Evolutionary conservation across 2,113 vertebrate species (phyloP), one percentile per base, ranked within the genome.

Genomic region (Climacteris rufus): DNA sequence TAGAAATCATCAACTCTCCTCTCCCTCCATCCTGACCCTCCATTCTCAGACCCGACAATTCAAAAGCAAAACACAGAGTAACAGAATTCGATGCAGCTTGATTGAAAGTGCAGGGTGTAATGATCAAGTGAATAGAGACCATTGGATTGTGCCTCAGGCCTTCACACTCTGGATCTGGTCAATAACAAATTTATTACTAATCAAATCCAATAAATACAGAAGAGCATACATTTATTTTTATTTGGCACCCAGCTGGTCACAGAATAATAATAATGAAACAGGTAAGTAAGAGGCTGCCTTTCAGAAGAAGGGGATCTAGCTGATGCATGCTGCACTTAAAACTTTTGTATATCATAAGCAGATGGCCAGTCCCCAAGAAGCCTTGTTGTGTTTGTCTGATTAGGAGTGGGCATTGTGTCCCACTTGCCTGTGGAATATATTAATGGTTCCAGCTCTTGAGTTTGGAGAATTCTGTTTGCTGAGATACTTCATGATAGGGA

Each of bases 181-280:
- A 98, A 96, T 98, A 97, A 93, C 79, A 94, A 97, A 89, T 96
- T 92, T 96, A 98, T 97, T 97, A 94, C 94, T 98, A 96, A 98
- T 98, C 96, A 97, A 92, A 98, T 95, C 95, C 95, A 97, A 95
- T 98, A 97, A 97, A 96, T 76, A 96, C 92, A 84, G 94, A 97
- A 61, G 90, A 92, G 52, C 84, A 94, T 95, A 85, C 90, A 95
- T 97, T 97, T 97, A 83, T 97, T 98, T 98, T 97, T 97, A 82
- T 96, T 96, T 94, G 94, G 80, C 90, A 95, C 61, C 66, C 83
- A 87, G 64, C 85, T 83, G 91, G 74, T 87, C 83, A n/a, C 59
- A 82, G 81, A 85, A 94, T 95, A 84, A 95, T 83, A 96, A 95
- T 72, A 91, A n/a, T n/a, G n/a, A 72, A 93, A 86, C 63, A 85